Base-by-base conservation (phyloP, 1,140 invertebrate genomes). In the Plodia interpunctella region DNA sequence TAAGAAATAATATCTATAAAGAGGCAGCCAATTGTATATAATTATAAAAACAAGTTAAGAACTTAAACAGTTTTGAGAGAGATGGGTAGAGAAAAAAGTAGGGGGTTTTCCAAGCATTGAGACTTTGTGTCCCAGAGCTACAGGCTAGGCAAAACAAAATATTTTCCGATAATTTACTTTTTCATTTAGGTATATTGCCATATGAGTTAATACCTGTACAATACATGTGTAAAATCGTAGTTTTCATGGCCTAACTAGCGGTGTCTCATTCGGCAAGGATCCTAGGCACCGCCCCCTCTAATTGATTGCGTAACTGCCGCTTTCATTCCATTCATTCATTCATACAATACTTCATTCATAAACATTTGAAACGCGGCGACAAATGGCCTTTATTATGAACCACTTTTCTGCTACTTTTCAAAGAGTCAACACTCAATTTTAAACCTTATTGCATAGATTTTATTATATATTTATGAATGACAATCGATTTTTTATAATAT, bases 281-380 rank as follows among this genome's bases (percentile, higher is more conserved):
- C 60, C 21, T 13, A 15, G 49, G 68, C 70, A 76, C 74, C 79
- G 78, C 81, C 76, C 73, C 50, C 72, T 71, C 70, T 83, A 83
- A 87, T 87, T 78, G 78, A 84, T 87, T 87, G 83, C 81, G 76
- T 79, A 81, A 84, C 76, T 74, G 72, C 65, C 69, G 59, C 59
- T 56, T 55, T 64, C 65, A 56, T 60, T 67, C 49, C 18, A 57
- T 60, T 63, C 65, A 60, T 60, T 55, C 57, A 74, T 68, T 65
- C 73, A 69, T 65, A 68, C 63, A 44, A 28, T 60, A 65, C 65
- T 72, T 76, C 75, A 78, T 69, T 68, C 74, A 66, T 72, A 78
- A 72, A 72, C 76, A 70, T 80, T 84, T 74, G 76, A 80, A 69
- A 76, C 73, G 76, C 70, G 79, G 80, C 76, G 76, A 78, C 79